Evolutionary conservation across 2,888 invertebrate species (phyloP).

Genomic region (Cerastis leucographa): DNA sequence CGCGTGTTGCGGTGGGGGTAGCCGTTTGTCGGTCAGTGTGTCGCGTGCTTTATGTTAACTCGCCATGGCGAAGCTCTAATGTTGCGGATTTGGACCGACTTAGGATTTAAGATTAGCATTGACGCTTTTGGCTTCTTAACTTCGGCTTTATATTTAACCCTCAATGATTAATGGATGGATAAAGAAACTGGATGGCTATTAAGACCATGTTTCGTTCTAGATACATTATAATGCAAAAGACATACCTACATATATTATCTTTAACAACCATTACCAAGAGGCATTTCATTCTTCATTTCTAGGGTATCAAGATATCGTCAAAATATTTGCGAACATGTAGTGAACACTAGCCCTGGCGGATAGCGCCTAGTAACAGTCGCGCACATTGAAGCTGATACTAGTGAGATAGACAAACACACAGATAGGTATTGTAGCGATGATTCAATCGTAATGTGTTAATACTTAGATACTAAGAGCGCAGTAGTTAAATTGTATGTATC

Average conservation of each 20-base stretch:
- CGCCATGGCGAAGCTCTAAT: conserved; percentile 53
- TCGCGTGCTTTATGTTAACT: conserved; percentile 74
- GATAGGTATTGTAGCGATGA: background rate
- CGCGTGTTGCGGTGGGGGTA: conserved; percentile 71
- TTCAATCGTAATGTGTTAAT: background rate
- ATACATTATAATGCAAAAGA: conserved; percentile 2
- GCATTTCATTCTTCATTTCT: too few species aligned
- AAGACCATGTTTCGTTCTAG: background rate
- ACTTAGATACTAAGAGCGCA: background rate
- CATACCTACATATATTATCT: conserved; percentile 1
- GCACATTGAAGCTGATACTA: background rate
- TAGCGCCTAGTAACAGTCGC: conserved; percentile 23
- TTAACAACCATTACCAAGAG: too few species aligned
- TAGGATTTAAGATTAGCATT: conserved; percentile 50
- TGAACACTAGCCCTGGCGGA: background rate
- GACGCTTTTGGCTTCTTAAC: conserved; percentile 18
- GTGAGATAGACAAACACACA: conserved; percentile 25
- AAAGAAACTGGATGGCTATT: conserved; percentile 27
- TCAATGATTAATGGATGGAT: conserved; percentile 8
- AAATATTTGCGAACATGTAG: conserved; percentile 1
- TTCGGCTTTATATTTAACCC: conserved; percentile 11
- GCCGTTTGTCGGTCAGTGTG: conserved; percentile 80
- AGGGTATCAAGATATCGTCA: conserved; percentile 1
- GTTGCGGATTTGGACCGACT: conserved; percentile 35
- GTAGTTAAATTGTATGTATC: background rate